A percentile compares a stretch with the other conserved stretches of the same genome.
These are phyloP conservation scores for Hypomecis atomaria DNA, from an alignment of 2,888 invertebrate species.

Conservation along the genomic window DNA sequence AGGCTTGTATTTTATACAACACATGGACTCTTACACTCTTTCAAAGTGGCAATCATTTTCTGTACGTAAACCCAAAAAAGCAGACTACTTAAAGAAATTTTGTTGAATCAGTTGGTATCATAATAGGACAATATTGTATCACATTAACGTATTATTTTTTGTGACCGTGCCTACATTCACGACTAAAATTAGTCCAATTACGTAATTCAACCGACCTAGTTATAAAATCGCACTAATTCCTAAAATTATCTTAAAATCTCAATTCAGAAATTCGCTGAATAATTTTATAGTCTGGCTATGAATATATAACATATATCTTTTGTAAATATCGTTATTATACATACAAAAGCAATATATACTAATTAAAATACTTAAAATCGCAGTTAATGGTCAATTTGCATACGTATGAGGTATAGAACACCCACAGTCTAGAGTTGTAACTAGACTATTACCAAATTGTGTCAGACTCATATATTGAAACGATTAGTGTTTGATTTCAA, in stretches of 20 bases:
- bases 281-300: conserved; percentile 19
- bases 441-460: conserved; percentile 30
- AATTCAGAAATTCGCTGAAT: conserved; percentile 25
- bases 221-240: conserved; percentile 6
- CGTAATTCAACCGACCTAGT: conserved; percentile 14
- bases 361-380: conserved; percentile 53
- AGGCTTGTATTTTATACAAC: too few species aligned
- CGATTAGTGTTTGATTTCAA: conserved; percentile 21
- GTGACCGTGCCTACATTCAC: not conserved
- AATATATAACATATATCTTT: conserved; percentile 30
- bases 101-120: too few species aligned
- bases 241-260: conserved; percentile 15
- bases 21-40: too few species aligned
- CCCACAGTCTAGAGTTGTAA: conserved; percentile 39
- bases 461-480: conserved; percentile 16
- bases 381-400: conserved; percentile 48
- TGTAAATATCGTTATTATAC: conserved; percentile 30
- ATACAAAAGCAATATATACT: conserved; percentile 46
- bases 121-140: too few species aligned
- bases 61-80: too few species aligned
- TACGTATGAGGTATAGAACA: conserved; percentile 48
- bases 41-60: too few species aligned
- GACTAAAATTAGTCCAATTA: conserved; percentile 9
- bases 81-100: too few species aligned
- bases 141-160: not conserved